phyloP scores from a whole-genome alignment of 1,140 invertebrate genomes.

The Thaumetopoea pityocampa region DNA sequence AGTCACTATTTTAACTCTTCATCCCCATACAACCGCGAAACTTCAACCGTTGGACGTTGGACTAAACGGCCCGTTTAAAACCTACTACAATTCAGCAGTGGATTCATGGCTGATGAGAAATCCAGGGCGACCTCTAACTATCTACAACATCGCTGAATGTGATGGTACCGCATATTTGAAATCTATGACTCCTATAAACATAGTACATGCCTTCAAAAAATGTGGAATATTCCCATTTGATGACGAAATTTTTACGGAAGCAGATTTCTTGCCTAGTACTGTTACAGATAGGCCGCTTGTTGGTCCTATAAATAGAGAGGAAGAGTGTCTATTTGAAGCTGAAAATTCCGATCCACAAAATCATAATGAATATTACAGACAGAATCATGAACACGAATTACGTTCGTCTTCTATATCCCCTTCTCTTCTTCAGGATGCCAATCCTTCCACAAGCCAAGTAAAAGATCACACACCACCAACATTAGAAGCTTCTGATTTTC shows the following conservation, averaged over 20 bases:
- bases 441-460: too few relatives aligned
- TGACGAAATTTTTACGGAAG: slow-evolving; percentile 14
- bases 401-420: too few relatives aligned
- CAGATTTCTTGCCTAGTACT: slow-evolving; percentile 18
- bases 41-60: slow-evolving; percentile 69
- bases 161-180: slow-evolving; percentile 17
- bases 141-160: slow-evolving; percentile 19
- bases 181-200: slow-evolving; percentile 22
- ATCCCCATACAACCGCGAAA: slow-evolving; percentile 48
- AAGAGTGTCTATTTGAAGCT: too few relatives aligned
- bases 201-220: slow-evolving; percentile 10
- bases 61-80: slow-evolving; percentile 53
- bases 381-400: slow-evolving; percentile 1
- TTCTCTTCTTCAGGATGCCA: too few relatives aligned
- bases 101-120: slow-evolving; percentile 38
- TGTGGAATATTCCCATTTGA: slow-evolving; percentile 20
- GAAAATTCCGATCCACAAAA: too few relatives aligned
- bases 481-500: too few relatives aligned
- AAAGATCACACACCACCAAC: too few relatives aligned
- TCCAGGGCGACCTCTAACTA: slow-evolving; percentile 22
- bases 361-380: slow-evolving; percentile 16
- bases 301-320: too few relatives aligned
- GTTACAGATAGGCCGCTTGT: too few relatives aligned
- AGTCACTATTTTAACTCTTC: slow-evolving; percentile 46
- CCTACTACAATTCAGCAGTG: slow-evolving; percentile 33